Evolutionary conservation across 2,888 invertebrate species (phyloP).

Genomic region (Idaea straminata): DNA sequence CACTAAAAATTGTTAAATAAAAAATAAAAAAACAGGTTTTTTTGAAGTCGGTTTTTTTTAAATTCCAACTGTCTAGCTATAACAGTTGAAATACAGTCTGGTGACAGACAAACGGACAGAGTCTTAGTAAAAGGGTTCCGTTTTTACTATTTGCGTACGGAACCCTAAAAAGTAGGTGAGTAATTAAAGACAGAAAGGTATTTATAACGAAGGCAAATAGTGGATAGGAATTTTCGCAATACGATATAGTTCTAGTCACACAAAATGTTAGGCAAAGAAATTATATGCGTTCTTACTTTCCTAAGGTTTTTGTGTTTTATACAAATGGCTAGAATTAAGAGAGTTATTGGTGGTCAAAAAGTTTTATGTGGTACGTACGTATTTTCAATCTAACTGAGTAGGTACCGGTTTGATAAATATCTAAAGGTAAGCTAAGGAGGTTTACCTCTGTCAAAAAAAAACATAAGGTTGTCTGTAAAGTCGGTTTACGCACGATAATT

Average conservation of each 20-base stretch:
- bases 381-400: neutral
- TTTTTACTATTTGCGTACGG: neutral
- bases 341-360: slow-evolving; percentile 57
- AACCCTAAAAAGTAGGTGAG: neutral
- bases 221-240: slow-evolving; percentile 20
- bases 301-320: slow-evolving; percentile 22
- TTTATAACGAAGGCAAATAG: slow-evolving; percentile 25
- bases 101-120: too few relatives aligned
- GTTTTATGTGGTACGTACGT: slow-evolving; percentile 57
- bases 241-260: slow-evolving; percentile 18
- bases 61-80: too few relatives aligned
- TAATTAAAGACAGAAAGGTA: slow-evolving; percentile 12
- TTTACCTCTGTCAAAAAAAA: too few relatives aligned
- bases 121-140: too few relatives aligned
- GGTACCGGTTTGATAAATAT: neutral
- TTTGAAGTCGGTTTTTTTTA: too few relatives aligned
- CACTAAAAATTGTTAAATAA: too few relatives aligned
- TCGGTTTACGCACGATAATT: too few relatives aligned
- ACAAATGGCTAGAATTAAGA: slow-evolving; percentile 52
- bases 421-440: too few relatives aligned
- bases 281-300: slow-evolving; percentile 28
- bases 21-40: too few relatives aligned
- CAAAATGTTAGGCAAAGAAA: slow-evolving; percentile 22
- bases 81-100: too few relatives aligned
- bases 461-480: too few relatives aligned